Evolutionary conservation across 2,888 invertebrate genomes (phyloP).

Genomic region (Phortica magna): DNA sequence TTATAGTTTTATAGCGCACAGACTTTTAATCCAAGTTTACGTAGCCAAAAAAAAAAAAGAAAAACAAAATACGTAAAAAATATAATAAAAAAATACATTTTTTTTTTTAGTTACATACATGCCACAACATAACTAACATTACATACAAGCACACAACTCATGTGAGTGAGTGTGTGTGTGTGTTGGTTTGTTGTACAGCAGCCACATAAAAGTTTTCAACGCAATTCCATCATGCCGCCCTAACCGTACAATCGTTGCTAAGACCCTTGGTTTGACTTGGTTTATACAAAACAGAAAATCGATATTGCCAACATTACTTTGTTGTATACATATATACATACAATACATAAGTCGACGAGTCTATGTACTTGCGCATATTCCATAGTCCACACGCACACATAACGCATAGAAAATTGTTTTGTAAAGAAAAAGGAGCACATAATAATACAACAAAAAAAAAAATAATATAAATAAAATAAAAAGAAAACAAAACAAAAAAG

Average conservation of each 20-base stretch:
- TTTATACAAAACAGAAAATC: conserved; percentile 35
- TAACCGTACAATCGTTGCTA: background rate
- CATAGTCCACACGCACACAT: conserved; percentile 38
- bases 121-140: background rate
- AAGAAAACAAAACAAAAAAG: background rate
- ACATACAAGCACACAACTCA: background rate
- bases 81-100: background rate
- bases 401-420: conserved; percentile 46
- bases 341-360: conserved; percentile 30
- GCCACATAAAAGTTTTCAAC: background rate
- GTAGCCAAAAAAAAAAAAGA: background rate
- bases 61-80: background rate
- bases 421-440: conserved; percentile 60
- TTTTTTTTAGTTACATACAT: background rate
- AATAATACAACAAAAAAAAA: conserved; percentile 37
- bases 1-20: background rate
- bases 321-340: conserved; percentile 8
- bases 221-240: background rate
- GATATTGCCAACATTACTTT: conserved; percentile 19
- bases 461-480: background rate
- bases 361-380: conserved; percentile 71
- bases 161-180: background rate
- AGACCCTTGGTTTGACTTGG: conserved; percentile 8
- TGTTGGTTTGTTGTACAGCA: background rate
- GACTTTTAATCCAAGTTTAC: background rate